phyloP scores from a whole-genome alignment of 2,888 invertebrate species.

The Trachelus tabidus region DNA sequence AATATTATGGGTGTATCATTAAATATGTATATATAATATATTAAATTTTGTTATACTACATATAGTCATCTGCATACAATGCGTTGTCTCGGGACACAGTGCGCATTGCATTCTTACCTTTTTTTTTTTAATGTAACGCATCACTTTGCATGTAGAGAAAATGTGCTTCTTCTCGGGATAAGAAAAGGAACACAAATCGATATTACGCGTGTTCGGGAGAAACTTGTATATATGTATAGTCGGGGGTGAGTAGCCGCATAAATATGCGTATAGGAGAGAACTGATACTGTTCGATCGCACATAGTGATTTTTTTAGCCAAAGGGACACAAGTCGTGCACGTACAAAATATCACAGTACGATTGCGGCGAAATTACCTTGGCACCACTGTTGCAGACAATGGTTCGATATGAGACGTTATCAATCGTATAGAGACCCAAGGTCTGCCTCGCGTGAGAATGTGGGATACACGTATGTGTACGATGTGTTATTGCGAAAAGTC shows the following conservation, averaged over 20 bases:
- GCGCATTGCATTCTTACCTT: too few species aligned
- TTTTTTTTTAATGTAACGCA: background rate
- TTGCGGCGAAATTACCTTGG: background rate
- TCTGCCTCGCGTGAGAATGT: background rate
- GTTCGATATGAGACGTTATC: background rate
- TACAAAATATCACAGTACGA: background rate
- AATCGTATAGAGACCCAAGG: background rate
- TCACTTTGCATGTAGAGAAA: background rate
- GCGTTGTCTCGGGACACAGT: too few species aligned
- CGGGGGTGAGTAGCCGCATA: background rate
- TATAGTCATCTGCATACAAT: too few species aligned
- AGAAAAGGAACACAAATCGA: background rate
- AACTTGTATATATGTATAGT: background rate
- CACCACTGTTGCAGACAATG: background rate
- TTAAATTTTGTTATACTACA: too few species aligned
- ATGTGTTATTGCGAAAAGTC: background rate
- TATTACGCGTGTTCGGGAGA: background rate
- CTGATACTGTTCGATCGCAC: background rate
- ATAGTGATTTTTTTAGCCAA: background rate
- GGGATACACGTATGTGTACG: background rate
- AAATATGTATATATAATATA: too few species aligned
- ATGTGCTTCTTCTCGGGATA: background rate
- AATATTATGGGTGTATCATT: too few species aligned
- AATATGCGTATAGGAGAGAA: background rate
- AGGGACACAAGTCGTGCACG: background rate